Base-by-base conservation (phyloP, 2,888 invertebrate genomes). In the Phorcus lineatus region DNA sequence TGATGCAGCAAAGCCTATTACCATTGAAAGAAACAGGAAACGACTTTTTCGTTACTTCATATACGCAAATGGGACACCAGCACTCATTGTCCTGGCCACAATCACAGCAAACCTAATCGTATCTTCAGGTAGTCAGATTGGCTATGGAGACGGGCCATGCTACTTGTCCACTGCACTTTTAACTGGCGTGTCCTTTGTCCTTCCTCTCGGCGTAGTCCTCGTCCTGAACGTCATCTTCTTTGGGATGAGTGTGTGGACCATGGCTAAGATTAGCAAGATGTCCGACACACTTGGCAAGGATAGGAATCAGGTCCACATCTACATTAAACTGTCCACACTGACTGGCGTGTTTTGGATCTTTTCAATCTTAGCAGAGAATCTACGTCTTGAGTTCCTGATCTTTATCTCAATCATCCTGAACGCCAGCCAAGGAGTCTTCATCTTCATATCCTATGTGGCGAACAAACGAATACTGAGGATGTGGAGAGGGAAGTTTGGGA, bases 271-370 rank as follows among this genome's bases (percentile, higher is more conserved):
- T 70, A 11, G 83, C 85, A 13, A 74, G 31, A 75, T 47, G 55
- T 7, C 75, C 75, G 31, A 82, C 76, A 24, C 57, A 3, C 82
- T 62, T 2, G 76, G 80, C 11, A 52, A 52, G 9, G 83, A 84
- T 17, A 82, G 82, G 57, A 57, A 80, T 17, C 79, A 86, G 11
- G 81, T 87, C n/a, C 77, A 79, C 16, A 76, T 87, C 4, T 88
- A 87, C 70, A 52, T 87, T 0, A 86, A 86, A 67, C 79, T 88
- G 31, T 87, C 84, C 62, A 79, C 83, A 0, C 77, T 88, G 6
- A 84, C 86, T 36, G 88, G 88, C 1, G 31, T 86, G 11, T 81
- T 86, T 2, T 88, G 88, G 87, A 80, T 86, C 9, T 79, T 87
- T 0, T 83, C 84, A 16, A 79, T 88, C n/a, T 28, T 88, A 7